These are phyloP conservation scores for Eriosoma lanigerum DNA, from an alignment of 1,140 invertebrate species.

Conservation along the genomic window DNA sequence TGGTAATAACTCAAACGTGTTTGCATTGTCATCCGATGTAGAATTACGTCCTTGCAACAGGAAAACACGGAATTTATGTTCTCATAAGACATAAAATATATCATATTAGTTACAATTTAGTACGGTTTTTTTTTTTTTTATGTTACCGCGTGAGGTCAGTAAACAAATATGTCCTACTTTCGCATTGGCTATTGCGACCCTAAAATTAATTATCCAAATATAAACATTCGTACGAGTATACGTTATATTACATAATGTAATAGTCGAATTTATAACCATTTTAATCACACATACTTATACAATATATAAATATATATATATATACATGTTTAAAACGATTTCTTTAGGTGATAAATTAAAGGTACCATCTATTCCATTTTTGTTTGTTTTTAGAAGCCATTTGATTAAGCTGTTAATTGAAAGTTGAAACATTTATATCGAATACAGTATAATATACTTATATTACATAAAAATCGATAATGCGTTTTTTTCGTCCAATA, in stretches of 20 bases:
- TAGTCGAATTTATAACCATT: neutral
- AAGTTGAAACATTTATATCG: too few relatives aligned
- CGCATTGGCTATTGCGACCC: slow-evolving; percentile 7
- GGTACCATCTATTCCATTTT: too few relatives aligned
- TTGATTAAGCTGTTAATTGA: too few relatives aligned
- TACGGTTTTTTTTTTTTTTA: neutral
- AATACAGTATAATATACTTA: too few relatives aligned
- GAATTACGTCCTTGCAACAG: neutral
- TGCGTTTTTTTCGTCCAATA: too few relatives aligned
- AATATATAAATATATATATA: too few relatives aligned
- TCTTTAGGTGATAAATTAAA: too few relatives aligned
- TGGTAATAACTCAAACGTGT: slow-evolving; percentile 5
- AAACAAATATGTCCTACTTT: slow-evolving; percentile 37
- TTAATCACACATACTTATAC: too few relatives aligned
- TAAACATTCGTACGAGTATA: neutral
- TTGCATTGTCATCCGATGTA: neutral
- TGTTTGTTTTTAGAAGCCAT: too few relatives aligned
- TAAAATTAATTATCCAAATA: slow-evolving; percentile 11
- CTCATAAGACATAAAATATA: neutral
- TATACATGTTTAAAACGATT: too few relatives aligned
- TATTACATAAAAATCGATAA: too few relatives aligned
- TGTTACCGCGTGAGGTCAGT: slow-evolving; percentile 7
- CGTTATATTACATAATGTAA: neutral
- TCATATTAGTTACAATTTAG: slow-evolving; percentile 1
- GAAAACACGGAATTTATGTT: slow-evolving; percentile 33